Evolutionary conservation across 2,888 invertebrate species (phyloP), one percentile per base, ranked within the genome.

Genomic region (Heteromurus nitidus): DNA sequence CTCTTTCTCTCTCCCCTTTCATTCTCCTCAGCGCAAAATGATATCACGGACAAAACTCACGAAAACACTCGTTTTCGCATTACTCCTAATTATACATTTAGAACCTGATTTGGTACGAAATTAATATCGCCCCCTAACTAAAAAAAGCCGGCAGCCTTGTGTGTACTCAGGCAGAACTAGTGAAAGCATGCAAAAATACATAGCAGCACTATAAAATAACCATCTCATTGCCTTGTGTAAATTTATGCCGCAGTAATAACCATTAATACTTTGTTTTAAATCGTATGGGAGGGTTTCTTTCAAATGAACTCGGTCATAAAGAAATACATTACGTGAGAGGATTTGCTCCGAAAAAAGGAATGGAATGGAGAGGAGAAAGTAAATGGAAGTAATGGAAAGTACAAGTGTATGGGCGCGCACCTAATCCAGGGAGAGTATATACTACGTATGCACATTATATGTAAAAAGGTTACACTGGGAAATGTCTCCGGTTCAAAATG

Each of bases 191-290:
- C n/a, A n/a, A n/a, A n/a, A n/a, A n/a, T n/a, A n/a, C n/a, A n/a
- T n/a, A n/a, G 3, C 13, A 20, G 36, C 5, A 26, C 62, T 36
- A 20, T 36, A 24, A 13, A 58, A 53, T 60, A 76, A 58, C 67
- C 65, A 79, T 72, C 79, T 65, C 72, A 69, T 70, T 76, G 44
- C 64, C 42, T 53, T 67, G 72, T 73, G 64, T 36, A 79, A 77
- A 79, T 79, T 79, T 73, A 80, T 80, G 80, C 73, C 65, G 50
- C 65, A 22, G 72, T 73, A 80, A 73, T 80, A 80, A 80, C 72
- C 80, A 73, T 80, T 80, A 80, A 72, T 80, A 73, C 67, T 80
- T 80, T 80, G 80, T 80, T 72, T n/a, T 80, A 68, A 73, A 80
- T 80, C 73, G 80, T 50, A 58, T 65, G 73, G 73, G 73, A 73